These are phyloP conservation scores for Sycophila texana DNA, from an alignment of 2,888 invertebrate species.

Conservation along the genomic window DNA sequence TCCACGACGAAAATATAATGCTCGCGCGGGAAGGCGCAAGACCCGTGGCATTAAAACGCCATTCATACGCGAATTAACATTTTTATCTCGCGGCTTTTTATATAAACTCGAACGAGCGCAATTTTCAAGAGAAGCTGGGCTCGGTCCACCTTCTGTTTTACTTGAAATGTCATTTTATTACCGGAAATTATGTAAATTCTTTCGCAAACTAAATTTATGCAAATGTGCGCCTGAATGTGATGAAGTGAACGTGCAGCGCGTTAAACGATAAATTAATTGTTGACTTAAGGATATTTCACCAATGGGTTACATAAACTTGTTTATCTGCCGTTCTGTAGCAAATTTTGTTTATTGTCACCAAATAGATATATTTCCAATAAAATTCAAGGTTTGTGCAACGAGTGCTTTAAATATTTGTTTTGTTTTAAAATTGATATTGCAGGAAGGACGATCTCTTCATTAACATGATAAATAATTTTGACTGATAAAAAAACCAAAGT, in stretches of 20 bases:
- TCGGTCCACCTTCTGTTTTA: slow-evolving; percentile 26
- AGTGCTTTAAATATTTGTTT: neutral
- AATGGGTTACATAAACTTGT: slow-evolving; percentile 8
- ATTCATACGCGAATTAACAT: slow-evolving; percentile 38
- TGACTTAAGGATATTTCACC: slow-evolving; percentile 27
- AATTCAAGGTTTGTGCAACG: no score
- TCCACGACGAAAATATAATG: slow-evolving; percentile 42
- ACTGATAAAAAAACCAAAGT: neutral
- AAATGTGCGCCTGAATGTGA: slow-evolving; percentile 6
- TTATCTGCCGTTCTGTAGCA: neutral
- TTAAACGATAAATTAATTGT: slow-evolving; percentile 45
- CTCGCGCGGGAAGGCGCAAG: no score
- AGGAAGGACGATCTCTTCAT: neutral
- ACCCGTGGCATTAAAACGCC: slow-evolving; percentile 37
- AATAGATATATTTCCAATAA: no score
- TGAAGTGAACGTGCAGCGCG: slow-evolving; percentile 32
- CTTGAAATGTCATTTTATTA: slow-evolving; percentile 38
- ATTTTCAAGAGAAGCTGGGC: neutral
- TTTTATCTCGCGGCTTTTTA: slow-evolving; percentile 35
- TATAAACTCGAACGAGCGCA: slow-evolving; percentile 14
- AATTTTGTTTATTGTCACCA: neutral
- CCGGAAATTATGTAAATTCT: slow-evolving; percentile 53
- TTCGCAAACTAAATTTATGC: slow-evolving; percentile 50
- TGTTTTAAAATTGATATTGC: neutral
- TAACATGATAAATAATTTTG: neutral